Evolutionary conservation across 2,797 vertebrate species (phyloP), one percentile per base, ranked within the genome.

Genomic region (Micropoecilia bifurca): DNA sequence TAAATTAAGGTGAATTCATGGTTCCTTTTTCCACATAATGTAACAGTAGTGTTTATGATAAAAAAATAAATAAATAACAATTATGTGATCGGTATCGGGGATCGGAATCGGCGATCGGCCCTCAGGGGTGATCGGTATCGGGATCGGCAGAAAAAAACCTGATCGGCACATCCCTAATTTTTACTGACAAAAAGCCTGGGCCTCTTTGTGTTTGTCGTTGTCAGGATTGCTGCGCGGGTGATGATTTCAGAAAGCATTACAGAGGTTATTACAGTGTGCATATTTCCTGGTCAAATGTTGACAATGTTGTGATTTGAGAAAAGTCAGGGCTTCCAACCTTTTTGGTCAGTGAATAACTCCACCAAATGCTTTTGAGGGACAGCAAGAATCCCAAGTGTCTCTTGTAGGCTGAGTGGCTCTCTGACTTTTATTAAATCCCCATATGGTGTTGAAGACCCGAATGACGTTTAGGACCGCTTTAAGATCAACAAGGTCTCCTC

Each of bases 401-500:
- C 25, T 53, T n/a, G 10, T 3, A 43, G 66, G 39, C 18, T 20
- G 41, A 55, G 16, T 28, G 36, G 8, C 14, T 74, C 13, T 59
- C 28, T 30, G 25, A 30, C 50, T 18, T 28, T 8, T 14, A 43
- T 5, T 74, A 28, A 43, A 43, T 61, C 30, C 16, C 55, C 12
- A n/a, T 25, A 25, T 47, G 14, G 47, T 22, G 18, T 53, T 50
- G 10, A 55, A 74, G 48, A 25, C 48, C 50, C 41, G 45, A 46
- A 63, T 30, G 14, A 12, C 41, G n/a, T 18, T 6, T 13, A 3
- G 41, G 61, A 47, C 7, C 12, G 0, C 41, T 33, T 10, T 46
- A 33, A 63, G 22, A 59, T 46, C 30, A 53, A 71, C 59, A 79
- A 71, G 63, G 71, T 78, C 76, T 53, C 59, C 20, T 63, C 20